Evolutionary conservation across 2,888 invertebrate species (phyloP), one percentile per base, ranked within the genome.

Genomic region (Panzeria rudis): DNA sequence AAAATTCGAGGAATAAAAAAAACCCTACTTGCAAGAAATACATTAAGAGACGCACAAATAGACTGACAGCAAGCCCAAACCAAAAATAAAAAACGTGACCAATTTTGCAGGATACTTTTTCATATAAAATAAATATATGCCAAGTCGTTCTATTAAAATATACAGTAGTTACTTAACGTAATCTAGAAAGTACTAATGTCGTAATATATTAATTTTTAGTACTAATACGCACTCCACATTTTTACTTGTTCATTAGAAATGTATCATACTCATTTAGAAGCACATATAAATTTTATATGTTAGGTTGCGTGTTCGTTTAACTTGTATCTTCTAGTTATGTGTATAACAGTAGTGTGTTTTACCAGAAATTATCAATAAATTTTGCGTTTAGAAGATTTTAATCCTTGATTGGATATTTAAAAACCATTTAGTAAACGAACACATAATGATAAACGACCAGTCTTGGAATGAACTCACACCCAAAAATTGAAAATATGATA

Each of bases 391-490:
- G 20, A 44, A 71, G 75, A 79, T 84, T 71, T 59, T 75, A 64
- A 71, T 79, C 56, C 75, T 66, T 59, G 79, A 79, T 75, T 84
- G 71, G 80, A 56, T 76, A 80, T 84, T 84, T 80, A 71, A 80
- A 79, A 75, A 66, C 38, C 64, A 66, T 84, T 84, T 66, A 72
- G 66, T 29, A 17, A 66, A 72, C 41, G 23, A 66, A 68, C 23
- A 38, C 29, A 66, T 23, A 41, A 64, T 84, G 75, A 79, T 84
- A 79, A 79, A 83, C 64, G 61, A 38, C 47, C 47, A 47, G 68
- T 38, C 44, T 76, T 69, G 54, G 9, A 29, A 29, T 4, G 17
- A 35, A 41, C 41, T 11, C 20, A 13, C 13, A 6, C 2, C 23
- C 17, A 11, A 25, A 11, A 38, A 68, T 23, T 4, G 0, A 3